Evolutionary conservation across 2,888 invertebrate species (phyloP).

Genomic region (Drosophila heteroneura): DNA sequence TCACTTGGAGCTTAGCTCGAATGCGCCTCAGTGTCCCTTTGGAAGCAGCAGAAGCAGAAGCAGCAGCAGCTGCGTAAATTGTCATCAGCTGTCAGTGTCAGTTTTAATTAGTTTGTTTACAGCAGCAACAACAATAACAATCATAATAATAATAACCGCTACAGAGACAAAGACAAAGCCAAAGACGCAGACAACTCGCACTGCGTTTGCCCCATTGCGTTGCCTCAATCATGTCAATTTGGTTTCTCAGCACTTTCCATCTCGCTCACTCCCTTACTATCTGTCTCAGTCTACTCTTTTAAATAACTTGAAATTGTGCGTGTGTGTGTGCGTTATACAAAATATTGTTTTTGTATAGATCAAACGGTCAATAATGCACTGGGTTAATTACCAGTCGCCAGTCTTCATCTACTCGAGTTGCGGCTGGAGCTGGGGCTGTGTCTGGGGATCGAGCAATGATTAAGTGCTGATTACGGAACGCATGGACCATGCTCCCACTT

Average conservation of each 20-base stretch:
- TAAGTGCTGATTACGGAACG: constrained; percentile 48
- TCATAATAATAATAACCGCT: constrained; percentile 35
- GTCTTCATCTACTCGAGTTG: constrained; percentile 44
- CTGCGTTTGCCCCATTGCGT: constrained; percentile 29
- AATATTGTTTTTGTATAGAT: constrained; percentile 33
- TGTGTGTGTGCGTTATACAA: constrained; percentile 26
- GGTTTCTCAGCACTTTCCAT: constrained; percentile 39
- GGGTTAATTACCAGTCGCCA: constrained; percentile 76
- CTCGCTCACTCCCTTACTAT: constrained; percentile 6
- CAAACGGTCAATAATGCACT: constrained; percentile 75
- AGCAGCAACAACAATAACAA: constrained; percentile 53
- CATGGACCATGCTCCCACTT: constrained; percentile 38
- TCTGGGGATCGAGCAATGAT: constrained; percentile 5
- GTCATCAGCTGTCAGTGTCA: constrained; percentile 82
- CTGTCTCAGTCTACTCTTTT: constrained; percentile 12
- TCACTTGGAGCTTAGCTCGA: constrained; percentile 53
- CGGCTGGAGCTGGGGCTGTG: neutral
- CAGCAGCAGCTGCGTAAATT: constrained; percentile 75
- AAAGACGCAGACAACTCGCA: constrained; percentile 50
- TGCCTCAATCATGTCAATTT: constrained; percentile 75
- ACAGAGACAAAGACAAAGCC: constrained; percentile 35
- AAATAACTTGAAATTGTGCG: constrained; percentile 63
- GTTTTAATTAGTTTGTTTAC: constrained; percentile 81
- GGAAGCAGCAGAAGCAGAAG: neutral
- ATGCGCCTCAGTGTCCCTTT: constrained; percentile 40